Conservation (phyloP, 2,888 invertebrate species). For the Andrena praecox region DNA sequence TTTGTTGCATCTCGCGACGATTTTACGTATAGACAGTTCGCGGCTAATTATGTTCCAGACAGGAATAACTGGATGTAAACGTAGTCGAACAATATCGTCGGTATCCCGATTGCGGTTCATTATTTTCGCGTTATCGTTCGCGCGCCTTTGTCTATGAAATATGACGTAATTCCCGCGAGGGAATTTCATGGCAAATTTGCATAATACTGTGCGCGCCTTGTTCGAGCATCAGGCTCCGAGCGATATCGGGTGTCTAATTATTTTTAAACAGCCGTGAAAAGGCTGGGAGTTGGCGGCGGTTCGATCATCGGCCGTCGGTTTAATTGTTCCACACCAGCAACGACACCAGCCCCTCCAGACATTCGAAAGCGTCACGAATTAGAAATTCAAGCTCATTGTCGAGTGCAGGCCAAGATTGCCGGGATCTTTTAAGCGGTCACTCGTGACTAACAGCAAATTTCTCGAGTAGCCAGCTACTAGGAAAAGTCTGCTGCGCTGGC, state of each 20-base stretch:
- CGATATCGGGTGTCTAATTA: constrained; percentile 25
- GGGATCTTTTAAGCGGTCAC: constrained; percentile 26
- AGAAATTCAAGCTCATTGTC: constrained; percentile 31
- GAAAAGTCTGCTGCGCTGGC: constrained; percentile 31
- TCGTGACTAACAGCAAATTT: constrained; percentile 33
- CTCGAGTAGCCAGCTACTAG: constrained; percentile 24
- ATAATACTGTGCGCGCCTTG: constrained; percentile 21
- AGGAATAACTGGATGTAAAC: constrained; percentile 52
- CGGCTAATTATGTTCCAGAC: constrained; percentile 48
- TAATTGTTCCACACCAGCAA: constrained; percentile 9
- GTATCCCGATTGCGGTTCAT: constrained; percentile 44
- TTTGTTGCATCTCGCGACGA: constrained; percentile 33
- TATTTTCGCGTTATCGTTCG: constrained; percentile 29
- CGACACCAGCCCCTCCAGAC: neutral
- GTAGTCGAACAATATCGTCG: constrained; percentile 49
- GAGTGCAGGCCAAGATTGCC: neutral
- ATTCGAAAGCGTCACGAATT: constrained; percentile 47
- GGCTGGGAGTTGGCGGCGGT: neutral
- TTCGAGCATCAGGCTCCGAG: neutral
- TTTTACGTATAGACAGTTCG: constrained; percentile 42
- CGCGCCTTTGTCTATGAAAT: constrained; percentile 22
- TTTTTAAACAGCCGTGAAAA: constrained; percentile 34
- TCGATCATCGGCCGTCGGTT: neutral
- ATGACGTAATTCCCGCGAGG: constrained; percentile 19
- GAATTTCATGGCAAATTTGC: constrained; percentile 7